Evolutionary conservation across 2,113 vertebrate species (phyloP).

Genomic region (Origma solitaria): DNA sequence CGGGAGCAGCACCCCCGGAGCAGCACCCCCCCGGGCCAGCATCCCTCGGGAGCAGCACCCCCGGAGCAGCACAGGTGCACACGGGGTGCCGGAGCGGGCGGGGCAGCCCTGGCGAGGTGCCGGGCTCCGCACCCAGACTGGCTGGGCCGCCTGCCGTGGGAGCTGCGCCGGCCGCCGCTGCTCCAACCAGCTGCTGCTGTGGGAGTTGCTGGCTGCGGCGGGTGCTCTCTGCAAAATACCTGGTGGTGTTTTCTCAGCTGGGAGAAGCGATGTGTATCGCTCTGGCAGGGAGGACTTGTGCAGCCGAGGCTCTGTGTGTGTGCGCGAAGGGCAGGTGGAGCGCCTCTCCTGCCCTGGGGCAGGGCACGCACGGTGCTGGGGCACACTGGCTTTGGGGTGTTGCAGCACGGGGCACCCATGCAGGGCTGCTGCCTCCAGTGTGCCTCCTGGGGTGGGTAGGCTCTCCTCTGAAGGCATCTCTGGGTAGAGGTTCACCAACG

Average conservation of each 20-base stretch:
- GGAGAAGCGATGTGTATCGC: background rate
- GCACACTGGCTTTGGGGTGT: background rate
- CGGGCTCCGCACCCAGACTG: slow-evolving; percentile 13
- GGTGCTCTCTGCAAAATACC: background rate
- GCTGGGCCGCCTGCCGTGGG: background rate
- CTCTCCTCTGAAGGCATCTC: background rate
- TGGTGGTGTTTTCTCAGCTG: slow-evolving; percentile 18
- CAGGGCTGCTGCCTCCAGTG: background rate
- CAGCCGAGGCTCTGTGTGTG: background rate
- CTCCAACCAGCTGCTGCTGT: slow-evolving; percentile 13
- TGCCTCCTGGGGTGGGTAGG: background rate
- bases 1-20: background rate
- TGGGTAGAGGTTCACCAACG: background rate
- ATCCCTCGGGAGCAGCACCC: background rate
- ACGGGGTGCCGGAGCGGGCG: background rate
- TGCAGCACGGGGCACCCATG: background rate
- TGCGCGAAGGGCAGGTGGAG: background rate
- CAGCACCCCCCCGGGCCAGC: background rate
- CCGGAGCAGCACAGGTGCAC: background rate
- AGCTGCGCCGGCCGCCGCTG: background rate
- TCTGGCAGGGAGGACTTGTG: background rate
- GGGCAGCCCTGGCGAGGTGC: background rate
- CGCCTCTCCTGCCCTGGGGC: background rate
- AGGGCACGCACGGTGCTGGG: background rate
- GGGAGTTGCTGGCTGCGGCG: background rate